These are phyloP conservation scores for Coelopa pilipes DNA, from an alignment of 2,888 invertebrate genomes.

Conservation along the genomic window DNA sequence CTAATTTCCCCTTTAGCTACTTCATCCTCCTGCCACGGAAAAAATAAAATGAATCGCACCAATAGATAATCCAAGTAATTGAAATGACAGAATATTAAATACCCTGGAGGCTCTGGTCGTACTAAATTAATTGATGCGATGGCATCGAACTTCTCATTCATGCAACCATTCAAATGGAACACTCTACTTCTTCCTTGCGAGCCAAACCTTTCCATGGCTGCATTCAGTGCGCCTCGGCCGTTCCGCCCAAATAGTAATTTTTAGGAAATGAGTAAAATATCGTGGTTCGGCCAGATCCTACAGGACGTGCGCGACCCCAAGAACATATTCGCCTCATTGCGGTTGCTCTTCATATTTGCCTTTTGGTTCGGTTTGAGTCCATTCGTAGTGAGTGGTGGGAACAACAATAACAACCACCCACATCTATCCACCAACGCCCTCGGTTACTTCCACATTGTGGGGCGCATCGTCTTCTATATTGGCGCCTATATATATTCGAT, in stretches of 20 bases:
- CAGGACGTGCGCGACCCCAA: conserved; percentile 45
- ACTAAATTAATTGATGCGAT: background rate
- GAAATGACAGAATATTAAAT: too few species aligned
- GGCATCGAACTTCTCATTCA: conserved; percentile 19
- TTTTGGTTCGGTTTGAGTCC: conserved; percentile 55
- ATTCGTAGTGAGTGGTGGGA: conserved; percentile 41
- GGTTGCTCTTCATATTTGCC: conserved; percentile 48
- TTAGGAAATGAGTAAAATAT: background rate
- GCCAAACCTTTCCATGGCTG: background rate
- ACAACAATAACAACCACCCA: too few species aligned
- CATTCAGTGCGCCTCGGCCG: background rate
- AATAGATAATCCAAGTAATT: too few species aligned
- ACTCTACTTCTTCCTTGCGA: background rate
- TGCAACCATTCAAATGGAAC: background rate
- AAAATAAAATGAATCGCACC: too few species aligned
- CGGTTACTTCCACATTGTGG: conserved; percentile 47
- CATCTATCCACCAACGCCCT: conserved; percentile 41
- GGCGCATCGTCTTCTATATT: conserved; percentile 47
- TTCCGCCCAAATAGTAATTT: too few species aligned
- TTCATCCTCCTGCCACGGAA: too few species aligned
- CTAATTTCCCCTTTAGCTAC: too few species aligned
- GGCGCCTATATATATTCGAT: conserved; percentile 45
- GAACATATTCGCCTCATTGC: conserved; percentile 56
- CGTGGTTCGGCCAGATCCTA: background rate
- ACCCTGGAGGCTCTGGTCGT: too few species aligned